These are phyloP conservation scores for Amphiura filiformis DNA, from an alignment of 35 echinoderm and acorn worm genomes.

Conservation along the genomic window DNA sequence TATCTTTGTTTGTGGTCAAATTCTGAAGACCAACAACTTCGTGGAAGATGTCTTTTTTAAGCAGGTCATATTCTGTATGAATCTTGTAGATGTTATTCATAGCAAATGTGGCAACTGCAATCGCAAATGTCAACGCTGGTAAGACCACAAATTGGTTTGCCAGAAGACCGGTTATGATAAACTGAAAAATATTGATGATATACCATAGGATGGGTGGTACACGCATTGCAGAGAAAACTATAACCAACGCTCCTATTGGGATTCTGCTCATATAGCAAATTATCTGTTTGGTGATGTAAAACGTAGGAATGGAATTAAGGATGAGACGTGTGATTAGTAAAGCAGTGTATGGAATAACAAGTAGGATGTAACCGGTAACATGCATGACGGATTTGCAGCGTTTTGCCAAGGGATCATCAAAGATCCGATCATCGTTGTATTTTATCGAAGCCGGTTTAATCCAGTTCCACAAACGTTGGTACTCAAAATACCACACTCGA, in stretches of 20 bases:
- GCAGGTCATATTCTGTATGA: not conserved
- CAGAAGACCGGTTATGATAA: not conserved
- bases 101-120: not conserved
- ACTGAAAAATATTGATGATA: not conserved
- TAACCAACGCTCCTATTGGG: not conserved
- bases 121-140: not conserved
- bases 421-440: not conserved
- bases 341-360: not conserved
- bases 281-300: not conserved
- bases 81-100: not conserved
- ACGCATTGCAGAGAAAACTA: not conserved
- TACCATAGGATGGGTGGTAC: not conserved
- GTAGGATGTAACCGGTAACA: not conserved
- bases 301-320: not conserved
- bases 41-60: not conserved
- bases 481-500: not conserved
- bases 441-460: not conserved
- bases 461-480: not conserved
- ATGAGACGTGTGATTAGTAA: not conserved
- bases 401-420: too few species aligned
- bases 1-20: not conserved
- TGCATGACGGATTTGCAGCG: not conserved
- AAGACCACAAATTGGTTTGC: not conserved
- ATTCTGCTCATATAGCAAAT: not conserved
- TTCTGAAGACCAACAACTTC: not conserved